Evolutionary conservation across 2,113 vertebrate species (phyloP), one percentile per base, ranked within the genome.

Genomic region (Microcebus ravelobensis): DNA sequence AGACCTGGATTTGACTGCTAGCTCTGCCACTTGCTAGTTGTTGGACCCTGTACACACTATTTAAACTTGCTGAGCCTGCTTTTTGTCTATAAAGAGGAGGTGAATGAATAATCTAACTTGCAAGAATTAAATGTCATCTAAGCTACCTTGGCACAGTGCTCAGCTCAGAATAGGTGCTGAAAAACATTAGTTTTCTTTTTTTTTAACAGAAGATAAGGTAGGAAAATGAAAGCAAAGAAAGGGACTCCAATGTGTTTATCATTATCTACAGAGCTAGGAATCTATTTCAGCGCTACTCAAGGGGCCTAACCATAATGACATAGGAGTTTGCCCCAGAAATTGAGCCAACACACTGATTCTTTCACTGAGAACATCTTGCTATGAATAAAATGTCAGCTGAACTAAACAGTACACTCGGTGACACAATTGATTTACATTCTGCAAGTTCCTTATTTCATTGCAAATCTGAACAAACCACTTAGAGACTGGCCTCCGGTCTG

Each of bases 321-420:
- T 3, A 52, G 57, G n/a, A 92, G 79, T 13, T 39, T 50, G 45
- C 5, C 15, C 63, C n/a, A 67, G 11, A 94, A 73, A 18, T 15
- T 55, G 74, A 91, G 50, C 15, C 68, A n/a, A 67, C 31, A 88
- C 11, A 42, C 20, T 0, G 25, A 55, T 20, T 86, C 79, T 65
- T 92, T 92, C 85, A 76, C 2, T 70, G 65, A 90, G 83, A 95
- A 87, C 42, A 73, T 67, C n/a, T 59, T 87, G 87, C 50, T 93
- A 10, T 23, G 25, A 83, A 93, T 59, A 82, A 91, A 90, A 67
- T 36, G n/a, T 90, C 65, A 92, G 52, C 25, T 52, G 65, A 94
- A 96, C 29, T 74, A 59, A 76, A 86, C 10, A 74, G 39, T 52
- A 15, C 23, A 45, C 23, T 48, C 50, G n/a, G 36, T n/a, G 79